phyloP scores from a whole-genome alignment of 2,113 vertebrate genomes.

The Oncorhynchus gorbuscha region DNA sequence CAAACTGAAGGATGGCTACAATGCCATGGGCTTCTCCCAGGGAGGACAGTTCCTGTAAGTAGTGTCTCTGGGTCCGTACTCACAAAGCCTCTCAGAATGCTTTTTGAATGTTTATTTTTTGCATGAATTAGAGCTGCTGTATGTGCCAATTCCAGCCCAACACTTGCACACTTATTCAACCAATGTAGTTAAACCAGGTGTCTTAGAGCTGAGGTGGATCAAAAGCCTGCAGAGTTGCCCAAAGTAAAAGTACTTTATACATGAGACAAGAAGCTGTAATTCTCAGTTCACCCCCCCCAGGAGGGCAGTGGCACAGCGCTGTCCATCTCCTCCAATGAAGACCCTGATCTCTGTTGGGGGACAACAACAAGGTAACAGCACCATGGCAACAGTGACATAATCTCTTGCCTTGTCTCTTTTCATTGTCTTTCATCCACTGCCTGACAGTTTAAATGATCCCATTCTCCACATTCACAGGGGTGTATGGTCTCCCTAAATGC shows the following conservation, averaged over 20 bases:
- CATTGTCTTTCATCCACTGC: background rate
- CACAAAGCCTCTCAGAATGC: too few species aligned
- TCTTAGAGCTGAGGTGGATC: too few species aligned
- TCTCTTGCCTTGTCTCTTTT: background rate
- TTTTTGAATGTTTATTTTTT: too few species aligned
- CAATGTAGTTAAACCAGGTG: too few species aligned
- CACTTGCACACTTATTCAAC: too few species aligned
- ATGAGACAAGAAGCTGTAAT: too few species aligned
- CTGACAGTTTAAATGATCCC: background rate
- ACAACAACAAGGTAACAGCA: slow-evolving; percentile 90
- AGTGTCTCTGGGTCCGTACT: background rate
- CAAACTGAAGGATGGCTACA: slow-evolving; percentile 84
- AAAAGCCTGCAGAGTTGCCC: too few species aligned
- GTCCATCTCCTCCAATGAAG: slow-evolving; percentile 89
- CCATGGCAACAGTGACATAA: background rate
- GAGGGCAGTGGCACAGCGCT: slow-evolving; percentile 92
- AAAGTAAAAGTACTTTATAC: too few species aligned
- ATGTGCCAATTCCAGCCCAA: too few species aligned
- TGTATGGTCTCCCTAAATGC: slow-evolving; percentile 91
- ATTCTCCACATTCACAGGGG: slow-evolving; percentile 69
- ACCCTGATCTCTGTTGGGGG: slow-evolving; percentile 90
- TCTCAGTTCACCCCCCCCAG: slow-evolving; percentile 54
- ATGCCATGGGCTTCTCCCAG: slow-evolving; percentile 96
- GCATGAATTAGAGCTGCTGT: too few species aligned
- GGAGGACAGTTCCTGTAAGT: slow-evolving; percentile 92